phyloP scores from a whole-genome alignment of 1,140 invertebrate genomes.

The Drosophila pseudoananassae region DNA sequence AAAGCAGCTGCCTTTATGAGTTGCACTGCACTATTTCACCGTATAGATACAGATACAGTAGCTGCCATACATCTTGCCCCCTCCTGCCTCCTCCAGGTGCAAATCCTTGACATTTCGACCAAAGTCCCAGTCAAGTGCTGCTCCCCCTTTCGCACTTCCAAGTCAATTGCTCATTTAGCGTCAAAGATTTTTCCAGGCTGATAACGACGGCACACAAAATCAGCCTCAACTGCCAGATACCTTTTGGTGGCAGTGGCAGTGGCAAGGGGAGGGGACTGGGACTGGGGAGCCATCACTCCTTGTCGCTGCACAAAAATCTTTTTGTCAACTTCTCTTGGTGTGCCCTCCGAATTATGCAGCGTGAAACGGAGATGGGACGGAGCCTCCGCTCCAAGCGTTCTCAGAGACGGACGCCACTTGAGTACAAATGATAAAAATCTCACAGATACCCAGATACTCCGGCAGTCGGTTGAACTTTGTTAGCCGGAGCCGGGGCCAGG shows the following conservation, averaged over 20 bases:
- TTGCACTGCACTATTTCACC: constrained; percentile 36
- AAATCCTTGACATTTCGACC: constrained; percentile 56
- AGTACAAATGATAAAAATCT: constrained; percentile 80
- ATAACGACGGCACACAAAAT: constrained; percentile 46
- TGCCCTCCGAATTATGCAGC: constrained; percentile 75
- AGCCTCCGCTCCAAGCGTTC: constrained; percentile 29
- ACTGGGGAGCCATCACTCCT: constrained; percentile 66
- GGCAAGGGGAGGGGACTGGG: constrained; percentile 27
- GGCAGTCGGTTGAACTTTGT: constrained; percentile 21
- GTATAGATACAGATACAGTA: constrained; percentile 44
- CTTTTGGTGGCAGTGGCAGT: constrained; percentile 11
- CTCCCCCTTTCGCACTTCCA: constrained; percentile 30
- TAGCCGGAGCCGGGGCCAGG: neutral
- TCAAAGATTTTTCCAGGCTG: constrained; percentile 77
- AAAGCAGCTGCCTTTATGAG: constrained; percentile 24
- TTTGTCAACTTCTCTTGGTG: constrained; percentile 58
- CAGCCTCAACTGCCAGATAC: constrained; percentile 33
- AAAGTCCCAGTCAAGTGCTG: constrained; percentile 36
- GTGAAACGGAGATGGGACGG: constrained; percentile 56
- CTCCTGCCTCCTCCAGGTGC: constrained; percentile 45
- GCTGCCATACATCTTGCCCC: constrained; percentile 21
- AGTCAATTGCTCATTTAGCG: constrained; percentile 81
- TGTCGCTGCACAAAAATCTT: constrained; percentile 78
- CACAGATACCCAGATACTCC: constrained; percentile 40
- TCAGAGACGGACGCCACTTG: constrained; percentile 68